A percentile compares a stretch with the other conserved stretches of the same genome.
Evolutionary conservation across 2,113 vertebrate genomes (phyloP).

Genomic region (Anser brachyrhynchus): DNA sequence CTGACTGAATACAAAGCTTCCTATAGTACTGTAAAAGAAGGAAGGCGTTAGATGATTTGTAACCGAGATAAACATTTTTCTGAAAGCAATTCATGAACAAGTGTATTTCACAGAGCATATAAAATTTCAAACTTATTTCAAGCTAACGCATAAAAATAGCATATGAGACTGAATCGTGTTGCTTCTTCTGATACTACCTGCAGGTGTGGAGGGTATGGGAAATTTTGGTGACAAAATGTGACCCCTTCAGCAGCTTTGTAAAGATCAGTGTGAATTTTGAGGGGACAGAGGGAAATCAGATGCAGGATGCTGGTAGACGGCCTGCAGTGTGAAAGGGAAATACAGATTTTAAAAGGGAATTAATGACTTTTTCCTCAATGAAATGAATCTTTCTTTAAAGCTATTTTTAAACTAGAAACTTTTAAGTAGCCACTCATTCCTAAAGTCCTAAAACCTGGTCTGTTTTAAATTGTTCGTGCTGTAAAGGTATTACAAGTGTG

Average conservation of each 20-base stretch:
- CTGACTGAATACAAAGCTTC: not conserved
- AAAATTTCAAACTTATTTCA: not conserved
- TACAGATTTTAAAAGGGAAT: not conserved
- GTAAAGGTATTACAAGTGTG: not conserved
- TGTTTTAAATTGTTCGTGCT: fast-evolving
- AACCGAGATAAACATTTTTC: not conserved
- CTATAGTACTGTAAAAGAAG: not conserved
- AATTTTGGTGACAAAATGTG: not conserved
- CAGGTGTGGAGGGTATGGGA: not conserved
- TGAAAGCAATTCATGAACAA: not conserved
- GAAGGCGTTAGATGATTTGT: not conserved
- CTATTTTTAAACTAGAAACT: not conserved
- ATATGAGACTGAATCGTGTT: not conserved
- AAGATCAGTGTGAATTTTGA: not conserved
- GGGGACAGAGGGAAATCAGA: not conserved
- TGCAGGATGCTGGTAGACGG: not conserved
- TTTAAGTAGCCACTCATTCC: not conserved
- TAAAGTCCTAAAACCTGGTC: not conserved
- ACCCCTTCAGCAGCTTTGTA: not conserved
- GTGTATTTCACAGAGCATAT: not conserved
- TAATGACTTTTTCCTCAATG: not conserved
- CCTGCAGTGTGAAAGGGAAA: not conserved
- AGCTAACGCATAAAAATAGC: not conserved
- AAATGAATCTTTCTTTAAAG: not conserved
- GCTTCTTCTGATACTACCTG: not conserved